Conservation (phyloP, 2,113 vertebrate genomes). For the Polypterus senegalus region DNA sequence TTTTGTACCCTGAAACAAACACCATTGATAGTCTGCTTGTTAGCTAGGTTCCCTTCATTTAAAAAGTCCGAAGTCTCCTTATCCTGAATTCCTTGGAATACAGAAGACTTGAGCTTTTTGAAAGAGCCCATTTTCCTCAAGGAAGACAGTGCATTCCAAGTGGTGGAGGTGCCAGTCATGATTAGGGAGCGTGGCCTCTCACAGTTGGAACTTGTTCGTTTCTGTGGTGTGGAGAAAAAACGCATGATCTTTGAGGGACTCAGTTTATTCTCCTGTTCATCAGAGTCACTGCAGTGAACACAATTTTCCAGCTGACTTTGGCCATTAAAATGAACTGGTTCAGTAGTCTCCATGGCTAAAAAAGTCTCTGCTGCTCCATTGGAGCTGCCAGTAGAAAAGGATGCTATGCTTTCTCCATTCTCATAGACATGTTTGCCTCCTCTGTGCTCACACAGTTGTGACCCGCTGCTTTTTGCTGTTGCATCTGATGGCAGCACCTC, state of each 20-base stretch:
- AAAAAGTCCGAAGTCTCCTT: slow-evolving; percentile 43
- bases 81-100: slow-evolving; percentile 77
- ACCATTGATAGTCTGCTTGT: slow-evolving; percentile 40
- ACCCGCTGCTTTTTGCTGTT: slow-evolving; percentile 25
- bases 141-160: slow-evolving; percentile 71
- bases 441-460: slow-evolving; percentile 32
- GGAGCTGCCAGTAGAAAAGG: slow-evolving; percentile 37
- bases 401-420: slow-evolving; percentile 47
- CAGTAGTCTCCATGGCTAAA: slow-evolving; percentile 38
- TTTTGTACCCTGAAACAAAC: slow-evolving; percentile 19
- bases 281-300: slow-evolving; percentile 34
- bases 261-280: slow-evolving; percentile 46
- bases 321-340: slow-evolving; percentile 38
- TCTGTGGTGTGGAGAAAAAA: slow-evolving; percentile 65
- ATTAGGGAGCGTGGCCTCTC: slow-evolving; percentile 49
- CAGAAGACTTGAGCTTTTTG: slow-evolving; percentile 80
- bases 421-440: slow-evolving; percentile 26
- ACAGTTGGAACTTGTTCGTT: slow-evolving; percentile 28
- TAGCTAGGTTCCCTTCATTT: slow-evolving; percentile 24
- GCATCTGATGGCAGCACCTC: slow-evolving; percentile 23
- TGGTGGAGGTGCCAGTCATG: slow-evolving; percentile 46
- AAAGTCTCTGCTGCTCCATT: slow-evolving; percentile 27
- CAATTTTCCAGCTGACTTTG: slow-evolving; percentile 32
- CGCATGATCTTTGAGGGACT: slow-evolving; percentile 65
- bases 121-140: slow-evolving; percentile 82